Base-by-base conservation (phyloP, 2,888 invertebrate species). In the Noctua fimbriata region DNA sequence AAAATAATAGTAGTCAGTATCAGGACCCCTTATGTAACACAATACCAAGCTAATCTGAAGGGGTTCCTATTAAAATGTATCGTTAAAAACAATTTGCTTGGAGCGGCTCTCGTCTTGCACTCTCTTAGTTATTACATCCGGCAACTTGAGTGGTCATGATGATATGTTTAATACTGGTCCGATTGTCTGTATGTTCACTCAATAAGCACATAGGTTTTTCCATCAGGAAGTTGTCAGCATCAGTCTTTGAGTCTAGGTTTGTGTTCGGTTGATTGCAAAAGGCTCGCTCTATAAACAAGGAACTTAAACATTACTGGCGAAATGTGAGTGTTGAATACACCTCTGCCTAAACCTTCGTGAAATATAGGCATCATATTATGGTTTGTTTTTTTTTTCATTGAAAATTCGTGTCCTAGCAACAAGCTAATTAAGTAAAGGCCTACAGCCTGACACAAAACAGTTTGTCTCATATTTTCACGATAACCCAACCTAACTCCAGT, bases 81-180 rank as follows among this genome's bases (percentile, higher is more conserved):
- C 91, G 92, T 93, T 93, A 90, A 84, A 92, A 90, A 89, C 92
- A 93, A 93, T 94, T 91, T 88, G 81, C 77, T 89, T 66, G 70
- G 87, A 90, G 90, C 89, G 89, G 82, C 83, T 85, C 87, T 88
- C 80, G 78, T 84, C 74, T 73, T 77, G 73, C 76, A 76, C 78
- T 73, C 81, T 78, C 87, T 82, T 78, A 88, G 83, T 90, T 72
- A 55, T n/a, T 70, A 76, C 91, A 91, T 94, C 93, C 93, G 91
- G 90, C 81, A 74, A 74, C 76, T 89, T 73, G 72, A 82, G 89
- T 76, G 71, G 74, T 44, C 44, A 44, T 36, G 55, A 71, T 78
- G 36, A 36, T 47, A 60, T 63, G 49, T 69, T 32, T 32, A 60
- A 49, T 71, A 24, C 47, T 28, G n/a, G 41, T 63, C 21, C 4